These are phyloP conservation scores for Uromys caudimaculatus DNA, from an alignment of 2,797 vertebrate species.

Conservation along the genomic window DNA sequence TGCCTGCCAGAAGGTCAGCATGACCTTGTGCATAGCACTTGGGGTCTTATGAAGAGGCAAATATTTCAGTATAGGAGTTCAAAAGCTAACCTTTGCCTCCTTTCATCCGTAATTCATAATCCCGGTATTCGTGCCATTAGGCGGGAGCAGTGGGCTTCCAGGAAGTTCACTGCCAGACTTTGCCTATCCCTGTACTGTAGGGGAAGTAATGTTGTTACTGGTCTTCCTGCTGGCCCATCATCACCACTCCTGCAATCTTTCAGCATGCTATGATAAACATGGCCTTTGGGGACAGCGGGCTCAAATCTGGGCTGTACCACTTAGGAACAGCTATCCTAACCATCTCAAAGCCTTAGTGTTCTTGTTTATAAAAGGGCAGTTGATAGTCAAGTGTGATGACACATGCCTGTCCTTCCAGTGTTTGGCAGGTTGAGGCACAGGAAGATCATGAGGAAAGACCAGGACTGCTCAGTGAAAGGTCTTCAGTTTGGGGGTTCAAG, in stretches of 20 bases:
- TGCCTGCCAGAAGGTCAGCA: not conserved
- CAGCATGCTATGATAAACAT: not conserved
- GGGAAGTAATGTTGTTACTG: not conserved
- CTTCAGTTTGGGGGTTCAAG: not conserved
- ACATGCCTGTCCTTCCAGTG: not conserved
- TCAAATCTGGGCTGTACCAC: not conserved
- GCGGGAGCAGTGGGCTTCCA: not conserved
- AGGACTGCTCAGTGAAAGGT: not conserved
- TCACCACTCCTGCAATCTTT: not conserved
- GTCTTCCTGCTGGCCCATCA: not conserved
- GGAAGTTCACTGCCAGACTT: not conserved
- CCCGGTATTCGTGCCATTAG: not conserved
- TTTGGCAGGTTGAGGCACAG: not conserved
- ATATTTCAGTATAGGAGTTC: not conserved
- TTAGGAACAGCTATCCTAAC: conserved; percentile 27
- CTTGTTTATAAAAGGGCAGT: conserved; percentile 17
- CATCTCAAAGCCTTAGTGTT: conserved; percentile 31
- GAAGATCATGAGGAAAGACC: not conserved
- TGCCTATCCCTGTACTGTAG: not conserved
- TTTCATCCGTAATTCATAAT: not conserved
- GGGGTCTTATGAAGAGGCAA: conserved; percentile 7
- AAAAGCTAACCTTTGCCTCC: not conserved
- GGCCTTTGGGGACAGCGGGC: not conserved
- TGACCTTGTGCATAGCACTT: conserved; percentile 9
- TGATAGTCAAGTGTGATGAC: not conserved